Conservation (phyloP, 1,140 invertebrate genomes). For the Spodoptera litura region DNA sequence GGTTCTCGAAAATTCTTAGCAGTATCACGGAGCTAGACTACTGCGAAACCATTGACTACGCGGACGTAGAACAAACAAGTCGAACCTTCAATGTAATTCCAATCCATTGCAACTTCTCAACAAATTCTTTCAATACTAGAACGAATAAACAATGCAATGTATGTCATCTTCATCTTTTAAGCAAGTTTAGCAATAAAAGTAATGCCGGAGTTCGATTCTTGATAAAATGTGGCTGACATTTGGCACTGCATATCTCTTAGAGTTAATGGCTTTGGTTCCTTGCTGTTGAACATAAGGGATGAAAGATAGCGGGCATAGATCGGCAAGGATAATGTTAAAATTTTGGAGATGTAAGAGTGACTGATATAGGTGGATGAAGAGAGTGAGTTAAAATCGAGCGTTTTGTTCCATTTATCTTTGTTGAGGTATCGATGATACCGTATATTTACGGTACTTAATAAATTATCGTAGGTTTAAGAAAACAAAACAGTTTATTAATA, state of each 20-base stretch:
- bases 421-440: too few species aligned
- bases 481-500: too few species aligned
- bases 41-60: too few species aligned
- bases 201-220: slow-evolving; percentile 5
- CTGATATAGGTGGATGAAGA: too few species aligned
- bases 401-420: too few species aligned
- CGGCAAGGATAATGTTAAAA: background rate
- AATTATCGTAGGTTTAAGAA: too few species aligned
- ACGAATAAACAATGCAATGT: slow-evolving; percentile 19
- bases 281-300: background rate
- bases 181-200: slow-evolving; percentile 32
- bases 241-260: slow-evolving; percentile 16
- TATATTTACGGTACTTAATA: too few species aligned
- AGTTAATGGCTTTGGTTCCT: slow-evolving; percentile 21
- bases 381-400: too few species aligned
- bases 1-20: too few species aligned
- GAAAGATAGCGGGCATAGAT: background rate
- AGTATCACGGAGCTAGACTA: too few species aligned
- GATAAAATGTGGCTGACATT: slow-evolving; percentile 37
- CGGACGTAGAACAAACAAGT: too few species aligned
- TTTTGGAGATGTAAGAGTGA: too few species aligned
- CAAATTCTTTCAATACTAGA: background rate
- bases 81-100: background rate
- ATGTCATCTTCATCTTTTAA: background rate
- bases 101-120: background rate